A percentile compares a stretch with the other conserved stretches of the same genome.
phyloP scores from a whole-genome alignment of 2,797 vertebrate genomes.

The Euphonia xanthogaster region DNA sequence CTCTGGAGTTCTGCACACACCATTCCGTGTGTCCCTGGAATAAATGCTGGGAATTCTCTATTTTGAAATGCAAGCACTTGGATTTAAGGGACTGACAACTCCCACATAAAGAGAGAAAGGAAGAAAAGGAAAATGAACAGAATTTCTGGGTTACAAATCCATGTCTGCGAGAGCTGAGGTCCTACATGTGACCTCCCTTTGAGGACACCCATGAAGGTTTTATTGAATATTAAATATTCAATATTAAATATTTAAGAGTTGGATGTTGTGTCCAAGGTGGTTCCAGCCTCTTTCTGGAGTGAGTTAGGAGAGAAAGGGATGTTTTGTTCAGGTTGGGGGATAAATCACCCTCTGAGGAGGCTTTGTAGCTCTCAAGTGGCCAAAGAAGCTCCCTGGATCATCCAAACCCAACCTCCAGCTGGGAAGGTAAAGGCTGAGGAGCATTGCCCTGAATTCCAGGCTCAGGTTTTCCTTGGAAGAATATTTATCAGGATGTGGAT shows the following conservation, averaged over 20 bases:
- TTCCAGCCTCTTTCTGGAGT: background rate
- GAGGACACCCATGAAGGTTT: background rate
- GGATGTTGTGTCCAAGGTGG: background rate
- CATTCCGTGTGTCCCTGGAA: background rate
- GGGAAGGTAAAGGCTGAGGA: background rate
- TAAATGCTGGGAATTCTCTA: background rate
- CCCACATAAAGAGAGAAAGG: background rate
- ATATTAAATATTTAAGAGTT: background rate
- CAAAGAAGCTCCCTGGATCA: background rate
- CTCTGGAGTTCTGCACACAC: accelerated
- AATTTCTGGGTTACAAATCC: background rate
- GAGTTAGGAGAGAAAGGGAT: background rate
- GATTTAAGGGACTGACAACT: background rate
- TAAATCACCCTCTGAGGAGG: background rate
- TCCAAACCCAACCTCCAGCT: background rate
- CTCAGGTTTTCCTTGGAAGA: background rate
- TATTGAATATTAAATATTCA: background rate
- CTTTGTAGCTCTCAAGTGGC: background rate
- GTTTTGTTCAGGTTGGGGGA: background rate
- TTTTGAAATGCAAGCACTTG: background rate
- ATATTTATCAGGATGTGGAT: background rate
- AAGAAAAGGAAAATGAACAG: background rate
- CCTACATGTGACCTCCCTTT: background rate
- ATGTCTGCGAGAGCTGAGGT: background rate
- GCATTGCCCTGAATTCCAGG: background rate